Percentiles rank a stretch among this genome's conserved stretches.
phyloP scores from a whole-genome alignment of 2,113 vertebrate genomes.

The Campylorhamphus procurvoides region DNA sequence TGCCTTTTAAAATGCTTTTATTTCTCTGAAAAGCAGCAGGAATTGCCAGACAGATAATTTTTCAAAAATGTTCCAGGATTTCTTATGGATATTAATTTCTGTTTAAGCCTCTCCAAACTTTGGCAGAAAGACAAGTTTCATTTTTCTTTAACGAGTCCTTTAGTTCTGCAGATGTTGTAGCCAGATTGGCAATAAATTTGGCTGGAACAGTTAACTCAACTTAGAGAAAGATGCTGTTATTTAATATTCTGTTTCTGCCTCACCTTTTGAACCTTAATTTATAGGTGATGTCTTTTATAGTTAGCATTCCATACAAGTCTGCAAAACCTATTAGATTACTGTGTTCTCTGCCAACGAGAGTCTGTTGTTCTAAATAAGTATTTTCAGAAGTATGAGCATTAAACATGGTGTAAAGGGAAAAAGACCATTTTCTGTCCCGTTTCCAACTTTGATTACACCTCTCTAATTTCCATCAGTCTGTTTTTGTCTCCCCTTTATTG shows the following conservation, averaged over 20 bases:
- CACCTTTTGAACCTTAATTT: constrained; percentile 54
- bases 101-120: constrained; percentile 50
- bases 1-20: background rate
- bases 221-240: constrained; percentile 25
- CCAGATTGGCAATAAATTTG: constrained; percentile 69
- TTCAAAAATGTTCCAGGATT: constrained; percentile 33
- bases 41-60: constrained; percentile 32
- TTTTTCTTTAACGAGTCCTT: constrained; percentile 68
- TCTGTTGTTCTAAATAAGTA: background rate
- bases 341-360: background rate
- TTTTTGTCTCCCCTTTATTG: background rate
- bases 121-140: constrained; percentile 65
- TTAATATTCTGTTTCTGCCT: constrained; percentile 36
- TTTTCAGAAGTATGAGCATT: background rate
- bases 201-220: constrained; percentile 32
- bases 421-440: background rate
- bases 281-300: constrained; percentile 12
- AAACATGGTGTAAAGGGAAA: background rate
- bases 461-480: background rate
- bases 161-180: constrained; percentile 63
- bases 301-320: background rate
- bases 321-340: background rate
- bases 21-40: constrained; percentile 15
- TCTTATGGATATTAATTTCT: constrained; percentile 58
- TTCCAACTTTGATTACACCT: constrained; percentile 25